Conservation (phyloP, 1,140 invertebrate species). For the Solenopsis fugax region DNA sequence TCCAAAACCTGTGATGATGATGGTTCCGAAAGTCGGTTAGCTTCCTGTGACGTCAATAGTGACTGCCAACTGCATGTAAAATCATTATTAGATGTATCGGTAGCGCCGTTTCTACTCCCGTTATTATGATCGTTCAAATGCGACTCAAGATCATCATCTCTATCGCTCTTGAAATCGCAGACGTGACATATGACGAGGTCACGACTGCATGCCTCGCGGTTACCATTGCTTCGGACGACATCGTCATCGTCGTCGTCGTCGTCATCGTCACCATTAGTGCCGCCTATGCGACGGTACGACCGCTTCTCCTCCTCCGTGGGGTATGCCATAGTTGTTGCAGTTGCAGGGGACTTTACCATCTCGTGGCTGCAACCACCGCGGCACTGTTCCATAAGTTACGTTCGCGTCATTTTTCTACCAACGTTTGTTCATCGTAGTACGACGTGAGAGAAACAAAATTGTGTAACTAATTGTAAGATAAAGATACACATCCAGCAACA, state of each 20-base stretch:
- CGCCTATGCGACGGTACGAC: conserved; percentile 60
- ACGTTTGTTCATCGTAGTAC: conserved; percentile 62
- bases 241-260: conserved; percentile 34
- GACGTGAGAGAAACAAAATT: conserved; percentile 63
- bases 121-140: background rate
- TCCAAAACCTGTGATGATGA: background rate
- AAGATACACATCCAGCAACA: conserved; percentile 39
- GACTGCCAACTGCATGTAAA: conserved; percentile 59
- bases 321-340: conserved; percentile 76
- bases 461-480: conserved; percentile 28
- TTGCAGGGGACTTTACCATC: conserved; percentile 84
- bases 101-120: background rate
- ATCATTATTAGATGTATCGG: conserved; percentile 64
- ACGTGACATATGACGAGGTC: conserved; percentile 19
- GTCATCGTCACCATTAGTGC: conserved; percentile 57
- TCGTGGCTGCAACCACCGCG: conserved; percentile 86
- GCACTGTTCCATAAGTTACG: conserved; percentile 85
- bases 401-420: conserved; percentile 79
- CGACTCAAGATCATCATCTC: background rate
- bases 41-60: background rate
- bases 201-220: conserved; percentile 29
- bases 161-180: conserved; percentile 20
- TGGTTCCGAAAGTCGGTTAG: background rate
- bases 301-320: conserved; percentile 75
- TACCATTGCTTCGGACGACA: conserved; percentile 42